Evolutionary conservation across 2,797 vertebrate genomes (phyloP).

Genomic region (Chloroceryle inda): DNA sequence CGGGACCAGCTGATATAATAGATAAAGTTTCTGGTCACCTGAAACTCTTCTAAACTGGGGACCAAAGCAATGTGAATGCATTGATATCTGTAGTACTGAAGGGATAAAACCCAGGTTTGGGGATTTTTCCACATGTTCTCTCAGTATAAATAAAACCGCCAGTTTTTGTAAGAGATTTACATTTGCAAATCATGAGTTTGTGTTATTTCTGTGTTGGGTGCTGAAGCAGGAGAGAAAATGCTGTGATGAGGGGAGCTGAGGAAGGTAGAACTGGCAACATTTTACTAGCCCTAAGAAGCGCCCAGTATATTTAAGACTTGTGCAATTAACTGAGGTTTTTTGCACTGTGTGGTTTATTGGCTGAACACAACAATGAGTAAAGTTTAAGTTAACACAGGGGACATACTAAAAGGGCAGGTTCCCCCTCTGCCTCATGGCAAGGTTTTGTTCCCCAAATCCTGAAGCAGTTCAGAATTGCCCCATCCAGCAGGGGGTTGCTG

Average conservation of each 20-base stretch:
- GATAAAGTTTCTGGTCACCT: conserved; percentile 93
- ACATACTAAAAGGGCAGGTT: background rate
- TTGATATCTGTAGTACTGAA: background rate
- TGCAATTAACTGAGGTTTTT: background rate
- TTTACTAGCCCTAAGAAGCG: background rate
- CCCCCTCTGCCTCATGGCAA: background rate
- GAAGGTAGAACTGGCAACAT: background rate
- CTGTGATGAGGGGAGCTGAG: background rate
- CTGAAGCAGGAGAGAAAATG: background rate
- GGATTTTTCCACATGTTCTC: background rate
- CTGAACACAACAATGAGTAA: background rate
- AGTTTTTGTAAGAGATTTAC: background rate
- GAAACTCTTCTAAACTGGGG: conserved; percentile 87
- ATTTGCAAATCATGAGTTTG: background rate
- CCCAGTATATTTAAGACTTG: background rate
- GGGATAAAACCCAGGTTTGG: background rate
- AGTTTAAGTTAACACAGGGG: background rate
- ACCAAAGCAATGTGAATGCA: background rate
- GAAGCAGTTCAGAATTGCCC: conserved; percentile 24
- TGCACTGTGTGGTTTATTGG: background rate
- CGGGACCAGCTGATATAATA: conserved; percentile 89
- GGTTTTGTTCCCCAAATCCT: background rate
- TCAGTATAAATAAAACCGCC: conserved; percentile 20
- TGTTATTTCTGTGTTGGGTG: background rate
- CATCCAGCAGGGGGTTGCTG: background rate